Conservation (phyloP, 2,888 invertebrate species). For the Drosophila buzzatii region DNA sequence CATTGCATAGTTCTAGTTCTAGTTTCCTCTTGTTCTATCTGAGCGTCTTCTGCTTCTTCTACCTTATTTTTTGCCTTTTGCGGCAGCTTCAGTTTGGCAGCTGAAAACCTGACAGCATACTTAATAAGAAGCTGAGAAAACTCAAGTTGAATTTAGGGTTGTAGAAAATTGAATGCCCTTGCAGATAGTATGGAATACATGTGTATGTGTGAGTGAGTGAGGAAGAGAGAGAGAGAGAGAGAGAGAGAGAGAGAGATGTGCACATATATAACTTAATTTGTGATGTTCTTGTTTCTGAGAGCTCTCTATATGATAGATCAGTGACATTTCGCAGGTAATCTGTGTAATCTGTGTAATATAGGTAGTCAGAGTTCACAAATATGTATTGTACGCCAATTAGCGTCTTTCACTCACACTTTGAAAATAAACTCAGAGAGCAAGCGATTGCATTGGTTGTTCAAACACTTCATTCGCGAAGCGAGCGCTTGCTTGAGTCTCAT, state of each 20-base stretch:
- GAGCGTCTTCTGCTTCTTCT: neutral
- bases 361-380: too few relatives aligned
- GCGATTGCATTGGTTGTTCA: too few relatives aligned
- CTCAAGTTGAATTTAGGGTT: neutral
- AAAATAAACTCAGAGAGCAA: too few relatives aligned
- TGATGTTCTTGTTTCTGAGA: too few relatives aligned
- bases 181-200: neutral
- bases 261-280: too few relatives aligned
- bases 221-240: neutral
- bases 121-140: conserved; percentile 23
- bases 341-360: too few relatives aligned
- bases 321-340: too few relatives aligned
- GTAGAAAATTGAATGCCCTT: conserved; percentile 14
- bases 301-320: too few relatives aligned
- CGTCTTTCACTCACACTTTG: too few relatives aligned
- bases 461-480: too few relatives aligned
- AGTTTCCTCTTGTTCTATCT: neutral
- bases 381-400: too few relatives aligned
- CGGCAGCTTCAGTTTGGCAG: conserved; percentile 40
- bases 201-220: neutral
- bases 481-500: too few relatives aligned
- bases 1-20: conserved; percentile 54
- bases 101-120: conserved; percentile 57
- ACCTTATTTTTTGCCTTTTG: conserved; percentile 2
- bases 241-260: neutral